Percentiles rank a stretch among this genome's conserved stretches.
These are phyloP conservation scores for Setophaga petechia DNA, from an alignment of 2,113 vertebrate genomes.

Conservation along the genomic window DNA sequence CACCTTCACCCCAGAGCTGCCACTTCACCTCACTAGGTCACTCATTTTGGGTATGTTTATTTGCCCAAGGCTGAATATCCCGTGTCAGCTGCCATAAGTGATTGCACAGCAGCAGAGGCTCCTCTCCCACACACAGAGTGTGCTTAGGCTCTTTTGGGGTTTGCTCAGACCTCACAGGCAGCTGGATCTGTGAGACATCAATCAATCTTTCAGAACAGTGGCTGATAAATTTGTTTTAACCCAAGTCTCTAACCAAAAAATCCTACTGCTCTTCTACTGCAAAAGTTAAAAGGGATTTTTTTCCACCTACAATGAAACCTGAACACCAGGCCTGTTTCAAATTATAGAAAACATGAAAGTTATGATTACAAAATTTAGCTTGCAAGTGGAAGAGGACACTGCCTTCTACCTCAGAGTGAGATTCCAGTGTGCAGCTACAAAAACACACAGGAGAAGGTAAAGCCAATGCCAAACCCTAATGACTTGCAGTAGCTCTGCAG, in stretches of 20 bases:
- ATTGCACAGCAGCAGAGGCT: background rate
- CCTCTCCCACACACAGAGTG: constrained; percentile 14
- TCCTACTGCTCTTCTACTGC: background rate
- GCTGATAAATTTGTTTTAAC: background rate
- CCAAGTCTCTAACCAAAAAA: background rate
- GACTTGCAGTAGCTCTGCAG: background rate
- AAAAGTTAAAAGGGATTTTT: background rate
- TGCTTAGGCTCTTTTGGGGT: constrained; percentile 15
- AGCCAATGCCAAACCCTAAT: background rate
- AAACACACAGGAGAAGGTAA: background rate
- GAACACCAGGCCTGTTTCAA: background rate
- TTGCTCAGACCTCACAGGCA: constrained; percentile 67
- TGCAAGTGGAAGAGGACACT: background rate
- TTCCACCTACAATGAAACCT: background rate
- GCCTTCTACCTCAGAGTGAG: background rate
- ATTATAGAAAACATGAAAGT: background rate
- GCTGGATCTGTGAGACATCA: background rate
- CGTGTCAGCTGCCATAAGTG: background rate
- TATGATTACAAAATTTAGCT: background rate
- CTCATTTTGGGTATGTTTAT: background rate
- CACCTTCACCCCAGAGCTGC: background rate
- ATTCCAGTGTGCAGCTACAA: background rate
- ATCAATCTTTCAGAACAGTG: background rate
- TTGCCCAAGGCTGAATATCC: background rate
- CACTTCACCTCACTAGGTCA: background rate